These are phyloP conservation scores for Gymnoscopelus braueri DNA, from an alignment of 2,797 vertebrate species.

Conservation along the genomic window DNA sequence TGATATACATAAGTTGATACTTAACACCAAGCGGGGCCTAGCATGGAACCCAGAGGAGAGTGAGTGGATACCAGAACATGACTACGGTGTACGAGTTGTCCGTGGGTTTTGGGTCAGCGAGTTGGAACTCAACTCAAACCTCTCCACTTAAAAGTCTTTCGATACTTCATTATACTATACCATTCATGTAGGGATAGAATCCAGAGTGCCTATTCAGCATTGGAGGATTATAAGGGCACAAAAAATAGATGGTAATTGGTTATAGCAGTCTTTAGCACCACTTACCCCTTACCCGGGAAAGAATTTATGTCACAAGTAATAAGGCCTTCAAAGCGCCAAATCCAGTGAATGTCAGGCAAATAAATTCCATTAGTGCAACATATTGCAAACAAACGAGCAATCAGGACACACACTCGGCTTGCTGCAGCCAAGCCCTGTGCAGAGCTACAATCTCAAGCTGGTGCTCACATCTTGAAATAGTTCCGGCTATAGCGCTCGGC, in stretches of 20 bases:
- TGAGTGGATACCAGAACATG: slow-evolving; percentile 71
- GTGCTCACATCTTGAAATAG: slow-evolving; percentile 46
- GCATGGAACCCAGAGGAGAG: slow-evolving; percentile 30
- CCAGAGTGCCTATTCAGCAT: slow-evolving; percentile 30
- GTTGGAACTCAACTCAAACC: slow-evolving; percentile 10
- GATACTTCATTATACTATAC: slow-evolving; percentile 25
- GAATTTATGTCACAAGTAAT: slow-evolving; percentile 69
- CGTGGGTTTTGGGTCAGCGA: slow-evolving; percentile 37
- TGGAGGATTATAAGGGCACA: slow-evolving; percentile 29
- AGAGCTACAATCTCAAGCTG: slow-evolving; percentile 43
- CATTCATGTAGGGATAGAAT: slow-evolving; percentile 31
- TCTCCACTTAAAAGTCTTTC: not conserved
- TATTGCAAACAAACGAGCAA: slow-evolving; percentile 74
- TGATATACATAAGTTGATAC: slow-evolving; percentile 37
- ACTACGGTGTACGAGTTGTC: slow-evolving; percentile 11
- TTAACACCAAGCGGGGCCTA: slow-evolving; percentile 40
- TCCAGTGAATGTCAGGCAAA: slow-evolving; percentile 72
- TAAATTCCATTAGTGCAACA: slow-evolving; percentile 76
- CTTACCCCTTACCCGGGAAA: slow-evolving; percentile 59
- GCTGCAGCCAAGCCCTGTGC: slow-evolving; percentile 42
- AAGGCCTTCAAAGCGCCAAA: slow-evolving; percentile 68
- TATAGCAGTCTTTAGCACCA: slow-evolving; percentile 53
- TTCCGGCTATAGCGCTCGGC: slow-evolving; percentile 50
- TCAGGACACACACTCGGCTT: slow-evolving; percentile 55
- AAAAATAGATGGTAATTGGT: slow-evolving; percentile 34